Conservation (phyloP, 2,888 invertebrate species). For the Euplagia quadripunctaria region DNA sequence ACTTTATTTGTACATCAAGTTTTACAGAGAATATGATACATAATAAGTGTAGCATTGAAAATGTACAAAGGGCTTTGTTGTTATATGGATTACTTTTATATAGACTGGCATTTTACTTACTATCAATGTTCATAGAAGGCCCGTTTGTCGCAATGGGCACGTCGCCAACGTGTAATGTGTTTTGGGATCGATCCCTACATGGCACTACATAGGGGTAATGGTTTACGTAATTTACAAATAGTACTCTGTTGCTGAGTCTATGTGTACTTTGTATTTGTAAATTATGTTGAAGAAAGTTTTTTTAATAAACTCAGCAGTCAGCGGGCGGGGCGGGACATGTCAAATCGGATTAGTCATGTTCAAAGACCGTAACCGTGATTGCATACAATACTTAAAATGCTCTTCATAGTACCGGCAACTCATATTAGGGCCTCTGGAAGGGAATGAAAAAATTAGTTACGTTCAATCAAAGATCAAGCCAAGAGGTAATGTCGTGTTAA, state of each 20-base stretch:
- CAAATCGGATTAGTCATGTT: too few relatives aligned
- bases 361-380: too few relatives aligned
- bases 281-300: too few relatives aligned
- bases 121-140: background rate
- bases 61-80: too few relatives aligned
- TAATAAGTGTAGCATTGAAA: too few relatives aligned
- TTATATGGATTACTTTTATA: too few relatives aligned
- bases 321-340: too few relatives aligned
- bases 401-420: background rate
- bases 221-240: background rate
- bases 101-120: background rate
- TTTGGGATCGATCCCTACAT: background rate
- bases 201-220: background rate
- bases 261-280: too few relatives aligned
- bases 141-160: background rate
- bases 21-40: too few relatives aligned
- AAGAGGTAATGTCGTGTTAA: background rate
- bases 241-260: background rate
- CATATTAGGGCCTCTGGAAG: too few relatives aligned
- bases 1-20: too few relatives aligned
- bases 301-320: too few relatives aligned
- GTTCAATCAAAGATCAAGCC: background rate
- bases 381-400: background rate
- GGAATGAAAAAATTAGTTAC: background rate
- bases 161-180: background rate